These are phyloP conservation scores for Euplexia lucipara DNA, from an alignment of 2,888 invertebrate species.

Conservation along the genomic window DNA sequence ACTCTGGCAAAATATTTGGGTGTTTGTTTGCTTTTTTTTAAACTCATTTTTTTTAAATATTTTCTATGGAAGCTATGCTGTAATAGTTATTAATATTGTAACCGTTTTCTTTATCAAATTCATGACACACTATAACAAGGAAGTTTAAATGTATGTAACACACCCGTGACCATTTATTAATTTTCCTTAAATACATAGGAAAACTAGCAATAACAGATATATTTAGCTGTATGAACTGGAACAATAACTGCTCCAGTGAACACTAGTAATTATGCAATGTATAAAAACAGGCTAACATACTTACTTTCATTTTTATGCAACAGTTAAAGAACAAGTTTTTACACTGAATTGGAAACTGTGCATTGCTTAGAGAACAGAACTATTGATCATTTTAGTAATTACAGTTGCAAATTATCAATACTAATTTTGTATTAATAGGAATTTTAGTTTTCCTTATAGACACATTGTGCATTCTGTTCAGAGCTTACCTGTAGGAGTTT, in stretches of 20 bases:
- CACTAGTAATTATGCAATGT: constrained; percentile 53
- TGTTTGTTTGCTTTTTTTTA: background rate
- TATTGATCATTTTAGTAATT: constrained; percentile 16
- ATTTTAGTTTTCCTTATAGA: constrained; percentile 5
- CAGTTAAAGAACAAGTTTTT: constrained; percentile 38
- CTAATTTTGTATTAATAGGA: background rate
- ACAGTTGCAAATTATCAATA: background rate
- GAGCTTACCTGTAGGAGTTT: background rate
- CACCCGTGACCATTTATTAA: background rate
- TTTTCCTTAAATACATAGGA: constrained; percentile 46
- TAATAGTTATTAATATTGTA: background rate
- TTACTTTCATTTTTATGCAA: constrained; percentile 63
- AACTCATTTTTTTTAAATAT: background rate
- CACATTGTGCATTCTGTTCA: background rate
- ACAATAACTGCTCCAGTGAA: constrained; percentile 50
- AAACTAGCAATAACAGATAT: constrained; percentile 37
- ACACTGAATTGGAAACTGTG: constrained; percentile 27
- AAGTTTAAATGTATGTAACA: constrained; percentile 17
- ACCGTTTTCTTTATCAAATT: constrained; percentile 11
- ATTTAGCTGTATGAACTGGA: constrained; percentile 31
- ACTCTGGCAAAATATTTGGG: background rate
- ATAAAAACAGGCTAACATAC: constrained; percentile 58
- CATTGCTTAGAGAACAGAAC: constrained; percentile 11
- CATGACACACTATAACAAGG: constrained; percentile 25
- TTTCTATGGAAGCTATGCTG: background rate